Evolutionary conservation across 2,797 vertebrate genomes (phyloP).

Genomic region (Danio kyathit): DNA sequence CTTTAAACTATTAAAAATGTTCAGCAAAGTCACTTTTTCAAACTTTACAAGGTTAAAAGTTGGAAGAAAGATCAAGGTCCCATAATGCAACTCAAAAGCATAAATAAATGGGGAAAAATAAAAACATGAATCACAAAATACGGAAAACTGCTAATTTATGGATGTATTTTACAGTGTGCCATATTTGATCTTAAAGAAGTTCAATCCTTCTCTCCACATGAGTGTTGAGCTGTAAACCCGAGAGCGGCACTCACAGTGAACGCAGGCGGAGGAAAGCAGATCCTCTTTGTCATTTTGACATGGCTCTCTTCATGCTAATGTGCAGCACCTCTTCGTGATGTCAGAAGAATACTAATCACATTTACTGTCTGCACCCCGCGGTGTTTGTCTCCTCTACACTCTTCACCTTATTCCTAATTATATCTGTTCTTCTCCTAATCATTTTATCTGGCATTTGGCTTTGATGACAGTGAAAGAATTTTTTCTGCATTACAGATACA

Average conservation of each 20-base stretch:
- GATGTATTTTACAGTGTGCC: too few relatives aligned
- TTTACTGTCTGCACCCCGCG: constrained; percentile 48
- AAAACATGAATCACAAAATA: too few relatives aligned
- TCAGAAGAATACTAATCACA: constrained; percentile 53
- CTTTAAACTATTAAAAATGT: too few relatives aligned
- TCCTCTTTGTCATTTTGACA: constrained; percentile 31
- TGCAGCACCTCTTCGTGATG: constrained; percentile 29
- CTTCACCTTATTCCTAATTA: background rate
- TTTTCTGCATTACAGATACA: background rate
- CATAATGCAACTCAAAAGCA: too few relatives aligned
- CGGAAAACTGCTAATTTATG: too few relatives aligned
- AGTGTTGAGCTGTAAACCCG: background rate
- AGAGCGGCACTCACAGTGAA: background rate
- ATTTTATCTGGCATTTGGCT: constrained; percentile 4
- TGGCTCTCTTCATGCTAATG: constrained; percentile 50
- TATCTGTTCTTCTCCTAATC: background rate
- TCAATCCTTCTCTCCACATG: background rate
- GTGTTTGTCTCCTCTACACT: constrained; percentile 15
- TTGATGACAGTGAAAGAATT: background rate
- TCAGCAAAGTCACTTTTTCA: too few relatives aligned
- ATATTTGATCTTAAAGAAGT: background rate
- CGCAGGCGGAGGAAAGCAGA: background rate
- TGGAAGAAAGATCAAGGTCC: too few relatives aligned
- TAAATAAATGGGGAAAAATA: too few relatives aligned
- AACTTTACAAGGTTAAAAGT: too few relatives aligned